Base-by-base conservation (phyloP, 2,113 vertebrate genomes). In the Urocynchramus pylzowi region DNA sequence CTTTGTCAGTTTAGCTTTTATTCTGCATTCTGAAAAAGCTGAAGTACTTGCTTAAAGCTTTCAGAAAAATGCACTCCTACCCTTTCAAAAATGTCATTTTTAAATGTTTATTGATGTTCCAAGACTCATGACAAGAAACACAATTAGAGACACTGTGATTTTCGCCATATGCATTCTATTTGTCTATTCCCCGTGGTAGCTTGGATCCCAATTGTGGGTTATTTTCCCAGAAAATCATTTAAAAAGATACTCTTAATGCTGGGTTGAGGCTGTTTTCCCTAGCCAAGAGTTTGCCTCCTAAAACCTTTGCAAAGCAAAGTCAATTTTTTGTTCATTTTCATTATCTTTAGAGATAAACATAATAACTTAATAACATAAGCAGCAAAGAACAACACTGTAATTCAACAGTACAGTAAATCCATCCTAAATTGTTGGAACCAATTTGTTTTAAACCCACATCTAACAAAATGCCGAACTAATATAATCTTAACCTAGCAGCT, bases 401-500 rank as follows among this genome's bases (percentile, higher is more conserved):
- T 92, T 67, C 80, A 90, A 52, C 47, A 71, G 76, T 59, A 96
- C 89, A 87, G 64, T 70, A 93, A 95, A 96, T 93, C 93, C 91
- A 89, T 75, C 33, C 52, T 78, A 71, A 86, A 89, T 84, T 78
- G 35, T 27, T 56, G 82, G 77, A 78, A 71, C 15, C 33, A 80
- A 9, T 42, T 74, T 39, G 42, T 70, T 41, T 2, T 8, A 90
- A 89, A 49, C 24, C 21, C 47, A 78, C 76, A 81, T 47, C 27
- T 68, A 17, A 59, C 3, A 74, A 90, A 95, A 50, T 39, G 23
- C 10, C n/a, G 5, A 80, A 69, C n/a, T 45, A 89, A 89, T 74
- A 83, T 15, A 70, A 89, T 56, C 13, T 86, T 90, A 84, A 63
- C n/a, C 27, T 60, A 86, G 35, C 15, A 67, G 39, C 23, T 69